A percentile compares a stretch with the other conserved stretches of the same genome.
Conservation (phyloP, 1,140 invertebrate species). For the Dendrolimus punctatus region DNA sequence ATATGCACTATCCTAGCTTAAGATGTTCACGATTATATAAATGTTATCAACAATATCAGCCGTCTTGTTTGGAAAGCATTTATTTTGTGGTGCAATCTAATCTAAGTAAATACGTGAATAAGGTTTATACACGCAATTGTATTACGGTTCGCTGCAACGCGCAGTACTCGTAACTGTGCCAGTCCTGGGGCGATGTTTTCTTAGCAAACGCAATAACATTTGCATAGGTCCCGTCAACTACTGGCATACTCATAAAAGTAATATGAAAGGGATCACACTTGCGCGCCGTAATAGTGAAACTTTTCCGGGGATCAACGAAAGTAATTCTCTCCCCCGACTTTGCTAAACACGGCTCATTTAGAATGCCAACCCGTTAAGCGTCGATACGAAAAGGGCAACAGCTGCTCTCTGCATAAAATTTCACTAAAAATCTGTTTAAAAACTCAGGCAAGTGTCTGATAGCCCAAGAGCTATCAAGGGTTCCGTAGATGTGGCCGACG, state of each 20-base stretch:
- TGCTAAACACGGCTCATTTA: slow-evolving; percentile 22
- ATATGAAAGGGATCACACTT: slow-evolving; percentile 41
- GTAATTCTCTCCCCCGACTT: slow-evolving; percentile 28
- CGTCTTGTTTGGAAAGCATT: too few species aligned
- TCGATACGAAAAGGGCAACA: slow-evolving; percentile 12
- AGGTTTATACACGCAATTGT: background rate
- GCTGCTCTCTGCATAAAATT: slow-evolving; percentile 7
- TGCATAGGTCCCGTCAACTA: slow-evolving; percentile 43
- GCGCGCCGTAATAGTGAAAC: slow-evolving; percentile 35
- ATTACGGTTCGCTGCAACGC: background rate
- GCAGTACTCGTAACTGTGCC: slow-evolving; percentile 2
- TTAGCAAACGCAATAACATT: slow-evolving; percentile 44
- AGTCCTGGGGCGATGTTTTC: slow-evolving; percentile 21
- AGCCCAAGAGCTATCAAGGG: too few species aligned
- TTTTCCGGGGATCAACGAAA: slow-evolving; percentile 33
- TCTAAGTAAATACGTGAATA: background rate
- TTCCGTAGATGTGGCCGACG: too few species aligned
- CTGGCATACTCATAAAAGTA: slow-evolving; percentile 38
- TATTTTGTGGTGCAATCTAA: too few species aligned
- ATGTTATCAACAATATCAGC: too few species aligned
- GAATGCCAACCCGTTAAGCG: slow-evolving; percentile 14
- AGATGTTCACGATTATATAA: too few species aligned
- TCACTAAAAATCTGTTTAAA: slow-evolving; percentile 8
- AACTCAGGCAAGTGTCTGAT: too few species aligned
- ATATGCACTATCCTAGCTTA: too few species aligned